These are phyloP conservation scores for Aspidiotus destructor DNA, from an alignment of 2,888 invertebrate genomes.

Conservation along the genomic window DNA sequence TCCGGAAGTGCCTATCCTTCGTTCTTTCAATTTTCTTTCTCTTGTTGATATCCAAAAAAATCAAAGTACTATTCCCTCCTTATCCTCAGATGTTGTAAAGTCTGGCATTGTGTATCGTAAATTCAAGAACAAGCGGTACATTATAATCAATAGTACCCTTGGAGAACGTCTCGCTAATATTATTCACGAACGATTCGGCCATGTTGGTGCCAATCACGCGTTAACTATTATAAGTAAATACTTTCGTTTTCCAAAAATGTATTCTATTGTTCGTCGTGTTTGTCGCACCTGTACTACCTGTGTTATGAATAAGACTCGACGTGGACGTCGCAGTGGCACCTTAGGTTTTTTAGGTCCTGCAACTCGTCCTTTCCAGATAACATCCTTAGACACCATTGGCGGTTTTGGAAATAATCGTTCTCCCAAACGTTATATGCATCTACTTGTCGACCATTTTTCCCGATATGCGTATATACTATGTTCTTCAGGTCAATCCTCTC, in stretches of 20 bases:
- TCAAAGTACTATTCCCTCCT: not conserved
- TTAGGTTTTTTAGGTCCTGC: conserved; percentile 39
- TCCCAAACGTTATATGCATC: conserved; percentile 38
- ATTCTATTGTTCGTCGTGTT: not conserved
- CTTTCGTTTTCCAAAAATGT: not conserved
- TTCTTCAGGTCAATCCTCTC: conserved; percentile 37
- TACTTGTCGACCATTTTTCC: conserved; percentile 35
- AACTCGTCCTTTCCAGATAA: conserved; percentile 38
- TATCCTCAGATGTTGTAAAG: not conserved
- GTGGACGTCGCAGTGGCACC: conserved; percentile 36
- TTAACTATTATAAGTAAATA: not conserved
- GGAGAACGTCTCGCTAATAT: not conserved
- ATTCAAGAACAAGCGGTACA: not conserved
- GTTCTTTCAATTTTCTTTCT: not conserved
- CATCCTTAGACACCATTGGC: conserved; percentile 39
- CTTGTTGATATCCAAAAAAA: not conserved
- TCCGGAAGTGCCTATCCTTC: not conserved
- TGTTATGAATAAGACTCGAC: conserved; percentile 39
- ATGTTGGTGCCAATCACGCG: conserved; percentile 6
- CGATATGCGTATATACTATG: conserved; percentile 38
- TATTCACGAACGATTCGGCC: not conserved
- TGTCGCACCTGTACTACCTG: conserved; percentile 34
- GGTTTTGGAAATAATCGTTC: conserved; percentile 38
- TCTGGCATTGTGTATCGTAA: not conserved
- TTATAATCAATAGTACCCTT: not conserved